A percentile compares a stretch with the other conserved stretches of the same genome.
Conservation (phyloP, 2,113 vertebrate species). For the Tachycineta bicolor region DNA sequence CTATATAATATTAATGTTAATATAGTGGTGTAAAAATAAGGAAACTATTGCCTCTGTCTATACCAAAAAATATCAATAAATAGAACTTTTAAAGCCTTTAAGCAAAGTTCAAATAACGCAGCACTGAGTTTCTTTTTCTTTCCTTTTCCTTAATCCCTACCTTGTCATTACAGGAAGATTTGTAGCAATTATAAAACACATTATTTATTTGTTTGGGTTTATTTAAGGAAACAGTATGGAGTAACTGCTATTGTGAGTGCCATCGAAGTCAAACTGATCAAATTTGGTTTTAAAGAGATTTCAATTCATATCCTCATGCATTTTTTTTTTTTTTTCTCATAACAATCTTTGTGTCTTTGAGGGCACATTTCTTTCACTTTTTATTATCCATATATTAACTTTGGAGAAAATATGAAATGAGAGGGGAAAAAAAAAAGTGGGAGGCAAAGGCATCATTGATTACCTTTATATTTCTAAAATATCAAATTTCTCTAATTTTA, state of each 20-base stretch:
- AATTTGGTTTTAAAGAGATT: background rate
- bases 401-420: background rate
- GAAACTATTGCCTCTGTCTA: background rate
- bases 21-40: background rate
- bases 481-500: background rate
- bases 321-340: background rate
- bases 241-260: background rate
- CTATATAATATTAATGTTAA: background rate
- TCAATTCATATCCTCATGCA: background rate
- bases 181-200: background rate
- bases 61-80: background rate
- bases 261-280: background rate
- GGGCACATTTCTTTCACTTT: background rate
- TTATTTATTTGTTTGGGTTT: background rate
- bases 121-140: background rate
- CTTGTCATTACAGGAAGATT: background rate
- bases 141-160: background rate
- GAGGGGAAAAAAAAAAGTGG: accelerated
- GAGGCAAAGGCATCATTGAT: background rate
- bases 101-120: background rate
- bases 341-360: background rate
- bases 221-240: background rate
- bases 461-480: background rate
- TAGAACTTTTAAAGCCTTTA: background rate
- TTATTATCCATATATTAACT: background rate